These are phyloP conservation scores for Caenorhabditis elegans DNA, from an alignment of 1,140 invertebrate species.

Conservation along the genomic window WBcel235 BX284605.5:16834501-16835000, in stretches of 20 bases:
- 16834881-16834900: slow-evolving; percentile 67
- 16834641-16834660: slow-evolving; percentile 92
- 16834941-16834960: slow-evolving; percentile 65
- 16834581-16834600: slow-evolving; percentile 97
- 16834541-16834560: slow-evolving; percentile 96
- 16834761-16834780: slow-evolving; percentile 95
- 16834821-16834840: slow-evolving; percentile 81
- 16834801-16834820: slow-evolving; percentile 98
- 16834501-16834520: slow-evolving; percentile 71
- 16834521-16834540: slow-evolving; percentile 99
- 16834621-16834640: slow-evolving; percentile 92
- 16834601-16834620: slow-evolving; percentile 73
- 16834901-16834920: slow-evolving; percentile 66
- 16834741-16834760: slow-evolving; percentile 80
- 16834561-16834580: slow-evolving; percentile 98
- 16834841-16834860: not conserved
- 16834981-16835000: slow-evolving; percentile 62
- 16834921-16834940: slow-evolving; percentile 63
- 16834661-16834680: slow-evolving; percentile 85
- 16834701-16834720: slow-evolving; percentile 68
- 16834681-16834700: slow-evolving; percentile 88
- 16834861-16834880: slow-evolving; percentile 69
- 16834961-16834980: slow-evolving; percentile 65
- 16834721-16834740: slow-evolving; percentile 49
- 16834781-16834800: slow-evolving; percentile 98